A percentile compares a stretch with the other conserved stretches of the same genome.
These are phyloP conservation scores for Drosophila hawaiiensis DNA, from an alignment of 2,888 invertebrate genomes.

Conservation along the genomic window DNA sequence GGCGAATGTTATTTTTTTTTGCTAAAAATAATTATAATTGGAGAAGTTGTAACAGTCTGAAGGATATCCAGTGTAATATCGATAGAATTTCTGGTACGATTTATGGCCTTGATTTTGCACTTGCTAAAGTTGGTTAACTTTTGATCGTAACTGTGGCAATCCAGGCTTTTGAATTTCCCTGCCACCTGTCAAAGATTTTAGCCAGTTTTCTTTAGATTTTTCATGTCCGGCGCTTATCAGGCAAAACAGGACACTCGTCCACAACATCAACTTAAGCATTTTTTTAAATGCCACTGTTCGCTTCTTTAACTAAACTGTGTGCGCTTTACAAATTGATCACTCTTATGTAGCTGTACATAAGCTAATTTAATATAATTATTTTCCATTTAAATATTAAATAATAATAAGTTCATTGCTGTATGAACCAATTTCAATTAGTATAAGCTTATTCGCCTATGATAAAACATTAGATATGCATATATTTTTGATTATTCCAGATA, in stretches of 20 bases:
- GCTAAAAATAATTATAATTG: neutral
- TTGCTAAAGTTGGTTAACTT: neutral
- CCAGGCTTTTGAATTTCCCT: slow-evolving; percentile 1
- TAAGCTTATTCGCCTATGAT: neutral
- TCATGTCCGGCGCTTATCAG: neutral
- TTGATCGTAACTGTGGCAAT: neutral
- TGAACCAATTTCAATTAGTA: neutral
- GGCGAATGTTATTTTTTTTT: no score
- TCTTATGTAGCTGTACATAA: neutral
- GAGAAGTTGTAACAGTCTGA: neutral
- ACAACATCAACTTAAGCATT: neutral
- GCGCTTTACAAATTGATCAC: neutral
- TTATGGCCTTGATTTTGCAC: neutral
- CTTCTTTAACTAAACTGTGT: neutral
- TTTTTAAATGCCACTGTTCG: neutral
- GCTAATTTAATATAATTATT: neutral
- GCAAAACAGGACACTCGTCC: neutral
- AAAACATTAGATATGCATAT: neutral
- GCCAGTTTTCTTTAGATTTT: neutral
- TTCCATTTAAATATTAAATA: neutral
- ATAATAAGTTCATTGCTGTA: neutral
- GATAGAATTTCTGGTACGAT: neutral
- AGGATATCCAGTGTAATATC: neutral
- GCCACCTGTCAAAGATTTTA: neutral
- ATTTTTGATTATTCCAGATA: neutral